Evolutionary conservation across 2,888 invertebrate species (phyloP).

Genomic region (Drosophila paracracens): DNA sequence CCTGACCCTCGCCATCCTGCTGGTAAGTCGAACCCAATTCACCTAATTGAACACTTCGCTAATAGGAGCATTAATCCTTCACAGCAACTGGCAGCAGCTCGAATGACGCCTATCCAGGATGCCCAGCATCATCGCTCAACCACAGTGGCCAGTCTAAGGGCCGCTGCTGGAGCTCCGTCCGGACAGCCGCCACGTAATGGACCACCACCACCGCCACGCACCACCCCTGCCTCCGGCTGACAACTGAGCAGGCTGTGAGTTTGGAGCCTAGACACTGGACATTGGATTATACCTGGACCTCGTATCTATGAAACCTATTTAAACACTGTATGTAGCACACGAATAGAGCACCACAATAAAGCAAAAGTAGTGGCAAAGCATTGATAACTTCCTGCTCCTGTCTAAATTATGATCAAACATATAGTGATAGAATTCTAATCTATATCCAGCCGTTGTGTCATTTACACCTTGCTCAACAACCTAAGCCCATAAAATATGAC

Average conservation of each 20-base stretch:
- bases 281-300: not conserved
- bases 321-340: conserved; percentile 14
- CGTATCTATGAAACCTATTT: not conserved
- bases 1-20: conserved; percentile 51
- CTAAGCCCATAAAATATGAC: not conserved
- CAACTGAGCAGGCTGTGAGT: not conserved
- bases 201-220: conserved; percentile 46
- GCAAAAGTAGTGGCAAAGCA: conserved; percentile 11
- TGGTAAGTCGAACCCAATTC: conserved; percentile 46
- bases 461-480: not conserved
- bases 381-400: not conserved
- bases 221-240: conserved; percentile 38
- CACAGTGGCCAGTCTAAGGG: conserved; percentile 16
- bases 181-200: conserved; percentile 37
- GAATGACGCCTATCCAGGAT: conserved; percentile 6
- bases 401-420: not conserved
- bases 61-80: not conserved
- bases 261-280: not conserved
- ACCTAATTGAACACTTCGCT: not conserved
- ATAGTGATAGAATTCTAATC: not conserved
- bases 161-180: conserved; percentile 34
- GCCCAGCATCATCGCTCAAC: conserved; percentile 27
- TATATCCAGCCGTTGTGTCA: not conserved
- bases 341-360: conserved; percentile 33
- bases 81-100: conserved; percentile 30